phyloP scores from a whole-genome alignment of 37 sponge, comb jelly and placozoan genomes.

The Haliclona indistincta region DNA sequence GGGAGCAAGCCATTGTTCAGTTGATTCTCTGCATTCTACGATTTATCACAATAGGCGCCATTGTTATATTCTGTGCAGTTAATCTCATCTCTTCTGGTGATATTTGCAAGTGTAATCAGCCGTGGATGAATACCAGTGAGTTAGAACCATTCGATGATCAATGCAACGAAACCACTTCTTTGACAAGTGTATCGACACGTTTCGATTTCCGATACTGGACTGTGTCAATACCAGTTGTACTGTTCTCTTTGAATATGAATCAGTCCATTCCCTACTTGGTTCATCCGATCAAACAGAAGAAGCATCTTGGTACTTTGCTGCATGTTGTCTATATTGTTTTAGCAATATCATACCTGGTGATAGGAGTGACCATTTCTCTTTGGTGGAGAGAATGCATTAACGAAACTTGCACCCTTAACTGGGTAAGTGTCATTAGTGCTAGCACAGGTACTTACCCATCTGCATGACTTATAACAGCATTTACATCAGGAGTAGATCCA shows the following conservation, averaged over 20 bases:
- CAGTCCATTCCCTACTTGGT: constrained; percentile 71
- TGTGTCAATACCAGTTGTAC: constrained; percentile 71
- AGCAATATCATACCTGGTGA: constrained; percentile 43
- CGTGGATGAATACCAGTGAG: neutral
- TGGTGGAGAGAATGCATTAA: constrained; percentile 60
- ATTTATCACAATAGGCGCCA: constrained; percentile 49
- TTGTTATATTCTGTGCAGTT: constrained; percentile 47
- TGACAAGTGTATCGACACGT: neutral
- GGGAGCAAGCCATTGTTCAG: constrained; percentile 68
- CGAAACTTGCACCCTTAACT: constrained; percentile 83
- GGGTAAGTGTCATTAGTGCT: constrained; percentile 63
- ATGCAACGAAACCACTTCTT: too few species aligned
- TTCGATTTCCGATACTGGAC: constrained; percentile 78
- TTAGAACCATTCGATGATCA: neutral
- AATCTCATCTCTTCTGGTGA: neutral
- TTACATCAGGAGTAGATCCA: too few species aligned
- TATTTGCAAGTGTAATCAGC: neutral
- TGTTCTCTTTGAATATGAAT: constrained; percentile 76
- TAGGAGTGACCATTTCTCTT: constrained; percentile 77
- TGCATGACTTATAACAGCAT: too few species aligned
- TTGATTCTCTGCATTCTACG: constrained; percentile 50
- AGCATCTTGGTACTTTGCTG: constrained; percentile 47
- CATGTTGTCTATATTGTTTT: constrained; percentile 45
- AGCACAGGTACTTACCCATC: too few species aligned
- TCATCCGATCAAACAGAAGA: constrained; percentile 72